phyloP scores from a whole-genome alignment of 2,888 invertebrate genomes.

The Aphodius sticticus region DNA sequence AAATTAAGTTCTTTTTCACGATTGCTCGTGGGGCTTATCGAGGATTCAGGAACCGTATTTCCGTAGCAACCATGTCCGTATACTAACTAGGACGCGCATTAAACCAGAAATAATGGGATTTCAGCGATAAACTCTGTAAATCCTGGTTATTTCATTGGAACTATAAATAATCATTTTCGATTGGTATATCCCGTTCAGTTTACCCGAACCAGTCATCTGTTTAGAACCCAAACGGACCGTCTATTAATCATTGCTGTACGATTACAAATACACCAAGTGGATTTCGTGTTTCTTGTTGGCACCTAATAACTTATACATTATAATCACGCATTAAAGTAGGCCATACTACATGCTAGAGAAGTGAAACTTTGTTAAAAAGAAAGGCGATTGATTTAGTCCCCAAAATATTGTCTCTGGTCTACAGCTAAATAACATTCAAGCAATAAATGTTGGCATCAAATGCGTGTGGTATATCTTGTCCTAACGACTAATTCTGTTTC shows the following conservation, averaged over 20 bases:
- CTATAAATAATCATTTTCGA: constrained; percentile 23
- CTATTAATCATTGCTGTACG: not conserved
- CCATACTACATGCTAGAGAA: too few species aligned
- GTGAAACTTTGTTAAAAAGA: too few species aligned
- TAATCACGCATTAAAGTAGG: too few species aligned
- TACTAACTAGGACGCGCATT: not conserved
- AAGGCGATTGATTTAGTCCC: too few species aligned
- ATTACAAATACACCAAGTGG: not conserved
- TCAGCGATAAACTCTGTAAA: constrained; percentile 11
- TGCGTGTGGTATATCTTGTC: too few species aligned
- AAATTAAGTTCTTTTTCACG: too few species aligned
- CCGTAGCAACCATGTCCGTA: not conserved
- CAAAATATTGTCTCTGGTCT: too few species aligned
- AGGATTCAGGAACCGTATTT: not conserved
- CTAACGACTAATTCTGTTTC: too few species aligned
- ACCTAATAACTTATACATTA: too few species aligned
- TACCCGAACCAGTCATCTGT: not conserved
- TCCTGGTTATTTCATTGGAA: not conserved
- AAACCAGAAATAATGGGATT: constrained; percentile 18
- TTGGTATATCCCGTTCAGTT: constrained; percentile 4
- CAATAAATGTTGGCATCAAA: too few species aligned
- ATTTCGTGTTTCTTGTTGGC: not conserved
- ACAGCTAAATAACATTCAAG: too few species aligned
- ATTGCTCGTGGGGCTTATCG: too few species aligned
- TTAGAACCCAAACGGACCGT: constrained; percentile 10